Evolutionary conservation across 2,113 vertebrate species (phyloP), one percentile per base, ranked within the genome.

Genomic region (Sebastes schlegelii): DNA sequence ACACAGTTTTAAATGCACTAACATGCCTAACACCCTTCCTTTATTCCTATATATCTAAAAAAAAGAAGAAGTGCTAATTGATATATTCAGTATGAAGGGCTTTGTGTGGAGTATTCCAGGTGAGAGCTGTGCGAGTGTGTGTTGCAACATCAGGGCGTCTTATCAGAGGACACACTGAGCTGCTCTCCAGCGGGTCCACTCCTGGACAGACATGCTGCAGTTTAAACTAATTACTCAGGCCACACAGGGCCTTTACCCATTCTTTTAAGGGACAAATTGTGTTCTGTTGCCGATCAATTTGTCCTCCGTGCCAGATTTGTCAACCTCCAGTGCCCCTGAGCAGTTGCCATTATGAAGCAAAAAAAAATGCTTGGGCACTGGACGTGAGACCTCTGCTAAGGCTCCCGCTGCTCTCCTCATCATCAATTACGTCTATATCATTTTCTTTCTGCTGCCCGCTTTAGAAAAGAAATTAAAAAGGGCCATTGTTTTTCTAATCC

Each of bases 371-470:
- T 79, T 49, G 54, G 74, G 74, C 69, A 87, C 58, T 84, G 80
- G 89, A 93, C 57, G 69, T 81, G 82, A 85, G 87, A 90, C 87
- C 86, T 87, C 89, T 84, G 82, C 86, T 76, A 88, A 87, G 74
- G 65, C 88, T 89, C 82, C 85, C 91, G 14, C 49, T 88, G 79
- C 87, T 89, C 86, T 88, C 77, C 84, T 91, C 82, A 84, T 92
- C 90, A 93, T 93, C 92, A 94, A 92, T 94, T 94, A 94, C 19
- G 90, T 92, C 92, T 93, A 89, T 91, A 95, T 93, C 85, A 88
- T 92, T 92, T 92, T 90, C 88, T 91, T 90, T 90, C 83, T 82
- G 75, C 80, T 77, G 74, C 85, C 89, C 34, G 74, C 89, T 91
- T 89, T 86, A 83, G 86, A 87, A 90, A 91, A 92, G 83, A 92